Conservation (phyloP, 2,888 invertebrate genomes). For the Falcaria lacertinaria region DNA sequence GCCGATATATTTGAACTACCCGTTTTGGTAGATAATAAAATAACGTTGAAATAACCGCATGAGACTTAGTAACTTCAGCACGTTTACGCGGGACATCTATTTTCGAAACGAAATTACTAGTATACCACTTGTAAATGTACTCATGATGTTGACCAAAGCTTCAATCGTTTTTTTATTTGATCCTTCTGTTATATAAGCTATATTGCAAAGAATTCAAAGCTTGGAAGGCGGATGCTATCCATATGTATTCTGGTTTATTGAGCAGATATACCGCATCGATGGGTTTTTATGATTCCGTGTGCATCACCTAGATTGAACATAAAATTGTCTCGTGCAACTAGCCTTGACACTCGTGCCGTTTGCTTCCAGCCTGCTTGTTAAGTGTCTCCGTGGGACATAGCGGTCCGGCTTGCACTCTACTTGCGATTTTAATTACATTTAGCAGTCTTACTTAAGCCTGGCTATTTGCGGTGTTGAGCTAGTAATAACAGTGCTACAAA, state of each 20-base stretch:
- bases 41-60: no score
- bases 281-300: slow-evolving; percentile 2
- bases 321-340: slow-evolving; percentile 18
- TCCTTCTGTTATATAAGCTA: background rate
- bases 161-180: background rate
- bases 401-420: slow-evolving; percentile 67
- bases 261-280: background rate
- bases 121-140: no score
- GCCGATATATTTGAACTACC: no score
- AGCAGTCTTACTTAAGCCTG: slow-evolving; percentile 25
- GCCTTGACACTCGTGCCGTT: slow-evolving; percentile 31
- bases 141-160: background rate
- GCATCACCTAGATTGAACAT: slow-evolving; percentile 23
- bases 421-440: slow-evolving; percentile 66
- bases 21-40: no score
- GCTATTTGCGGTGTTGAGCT: background rate
- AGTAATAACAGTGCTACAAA: background rate
- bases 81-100: no score
- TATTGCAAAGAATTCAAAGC: background rate
- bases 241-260: background rate
- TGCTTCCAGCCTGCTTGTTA: slow-evolving; percentile 56
- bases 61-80: no score
- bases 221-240: background rate
- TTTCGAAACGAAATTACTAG: no score
- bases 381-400: slow-evolving; percentile 61